phyloP scores from a whole-genome alignment of 2,797 vertebrate genomes.

The Dendrocincla fuliginosa region DNA sequence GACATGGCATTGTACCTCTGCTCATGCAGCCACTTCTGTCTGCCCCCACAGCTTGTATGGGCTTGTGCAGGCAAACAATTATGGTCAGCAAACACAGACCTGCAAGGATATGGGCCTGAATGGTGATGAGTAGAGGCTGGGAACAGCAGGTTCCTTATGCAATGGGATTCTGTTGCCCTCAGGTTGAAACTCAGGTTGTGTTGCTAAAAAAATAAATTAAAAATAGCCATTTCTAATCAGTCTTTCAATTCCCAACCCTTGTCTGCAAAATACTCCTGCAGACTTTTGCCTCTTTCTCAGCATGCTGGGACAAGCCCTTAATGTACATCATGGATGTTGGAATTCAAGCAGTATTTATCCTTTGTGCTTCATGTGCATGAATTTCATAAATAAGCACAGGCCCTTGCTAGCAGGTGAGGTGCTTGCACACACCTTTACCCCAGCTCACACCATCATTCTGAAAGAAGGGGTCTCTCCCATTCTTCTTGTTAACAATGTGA shows the following conservation, averaged over 20 bases:
- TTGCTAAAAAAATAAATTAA: background rate
- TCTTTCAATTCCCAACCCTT: background rate
- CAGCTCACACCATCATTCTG: background rate
- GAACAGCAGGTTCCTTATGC: background rate
- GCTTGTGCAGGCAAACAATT: background rate
- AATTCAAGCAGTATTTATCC: background rate
- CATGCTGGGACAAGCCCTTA: background rate
- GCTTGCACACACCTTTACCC: background rate
- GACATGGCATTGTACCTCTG: background rate
- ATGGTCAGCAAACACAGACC: background rate
- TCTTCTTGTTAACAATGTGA: background rate
- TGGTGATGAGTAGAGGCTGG: background rate
- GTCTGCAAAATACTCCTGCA: background rate
- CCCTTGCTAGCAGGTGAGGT: background rate
- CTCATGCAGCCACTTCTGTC: background rate
- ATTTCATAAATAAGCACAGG: background rate
- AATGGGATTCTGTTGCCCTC: background rate
- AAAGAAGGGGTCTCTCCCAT: background rate
- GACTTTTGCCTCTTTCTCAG: background rate
- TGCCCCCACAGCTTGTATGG: background rate
- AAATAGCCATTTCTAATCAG: background rate
- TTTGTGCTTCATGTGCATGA: background rate
- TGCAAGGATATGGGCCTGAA: background rate
- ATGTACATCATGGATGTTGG: background rate
- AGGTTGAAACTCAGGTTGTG: background rate